Evolutionary conservation across 2,113 vertebrate species (phyloP).

Genomic region (Saguinus imperator): DNA sequence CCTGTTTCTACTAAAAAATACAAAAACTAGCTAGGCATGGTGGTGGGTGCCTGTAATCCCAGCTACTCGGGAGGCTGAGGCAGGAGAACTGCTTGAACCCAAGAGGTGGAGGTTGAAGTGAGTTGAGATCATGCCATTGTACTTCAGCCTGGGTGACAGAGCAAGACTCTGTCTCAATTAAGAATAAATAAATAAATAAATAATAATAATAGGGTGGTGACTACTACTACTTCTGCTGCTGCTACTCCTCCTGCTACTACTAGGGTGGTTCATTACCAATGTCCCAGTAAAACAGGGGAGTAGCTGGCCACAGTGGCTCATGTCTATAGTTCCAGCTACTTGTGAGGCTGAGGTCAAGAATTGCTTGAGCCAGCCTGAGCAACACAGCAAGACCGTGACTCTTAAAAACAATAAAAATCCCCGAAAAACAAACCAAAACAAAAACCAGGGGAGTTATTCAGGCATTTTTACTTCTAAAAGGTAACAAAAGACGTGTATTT

Average conservation of each 20-base stretch:
- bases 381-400: neutral
- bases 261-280: neutral
- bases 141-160: too few species aligned
- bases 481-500: neutral
- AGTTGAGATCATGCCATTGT: too few species aligned
- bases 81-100: neutral
- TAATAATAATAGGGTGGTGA: too few species aligned
- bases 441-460: neutral
- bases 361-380: neutral
- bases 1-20: neutral
- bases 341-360: neutral
- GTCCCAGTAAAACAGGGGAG: neutral
- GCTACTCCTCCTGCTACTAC: too few species aligned
- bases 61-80: neutral
- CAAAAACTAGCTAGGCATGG: neutral
- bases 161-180: too few species aligned
- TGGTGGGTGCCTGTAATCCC: neutral
- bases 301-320: neutral
- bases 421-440: neutral
- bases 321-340: neutral
- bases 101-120: neutral
- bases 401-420: neutral
- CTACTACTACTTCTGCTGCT: rapidly evolving
- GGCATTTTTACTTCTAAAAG: constrained; percentile 20
- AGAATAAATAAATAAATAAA: too few species aligned